Evolutionary conservation across 2,797 vertebrate genomes (phyloP), one percentile per base, ranked within the genome.

Genomic region (Myoxocephalus aenaeus): DNA sequence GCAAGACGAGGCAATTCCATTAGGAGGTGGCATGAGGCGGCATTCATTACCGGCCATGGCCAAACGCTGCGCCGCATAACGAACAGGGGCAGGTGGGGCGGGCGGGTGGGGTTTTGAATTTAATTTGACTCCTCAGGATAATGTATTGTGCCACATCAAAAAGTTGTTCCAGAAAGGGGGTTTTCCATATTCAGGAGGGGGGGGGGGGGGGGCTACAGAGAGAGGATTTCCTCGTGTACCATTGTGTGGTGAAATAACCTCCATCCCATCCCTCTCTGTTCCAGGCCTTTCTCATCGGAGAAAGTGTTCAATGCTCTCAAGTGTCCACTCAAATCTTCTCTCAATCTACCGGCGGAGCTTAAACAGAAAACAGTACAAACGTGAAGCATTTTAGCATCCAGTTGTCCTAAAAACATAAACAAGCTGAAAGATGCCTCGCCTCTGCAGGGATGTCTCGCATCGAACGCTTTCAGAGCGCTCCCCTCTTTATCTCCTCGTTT

Each of bases 1-100:
- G 79, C 71, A 75, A 88, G 87, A 87, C 81, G 53, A 85, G 86
- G 87, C 87, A 89, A 89, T 92, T 90, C 89, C 92, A 93, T 93
- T 89, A 92, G 84, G 87, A 86, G 85, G 71, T 83, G 86, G 86
- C 88, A 92, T 75, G 84, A 90, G 88, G 87, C 74, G 61, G 87
- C 87, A 86, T 93, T 90, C 91, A 90, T 92, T 93, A 93, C 75
- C 58, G 74, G 63, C 85, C 70, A 27, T 29, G 2, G 75, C 83
- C 90, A 92, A 87, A 89, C 77, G 89, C 85, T 70, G 80, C 61
- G 8, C 78, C 5, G 54, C 68, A 70, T 77, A 50, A 42, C 51
- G 72, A 70, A 58, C 78, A 57, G 48, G 68, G 74, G 65, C 8
- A 10, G 40, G 44, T 3, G 53, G 51, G 20, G 50, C 29, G 29